These are phyloP conservation scores for Lonchura striata DNA, from an alignment of 2,113 vertebrate species.

Conservation along the genomic window DNA sequence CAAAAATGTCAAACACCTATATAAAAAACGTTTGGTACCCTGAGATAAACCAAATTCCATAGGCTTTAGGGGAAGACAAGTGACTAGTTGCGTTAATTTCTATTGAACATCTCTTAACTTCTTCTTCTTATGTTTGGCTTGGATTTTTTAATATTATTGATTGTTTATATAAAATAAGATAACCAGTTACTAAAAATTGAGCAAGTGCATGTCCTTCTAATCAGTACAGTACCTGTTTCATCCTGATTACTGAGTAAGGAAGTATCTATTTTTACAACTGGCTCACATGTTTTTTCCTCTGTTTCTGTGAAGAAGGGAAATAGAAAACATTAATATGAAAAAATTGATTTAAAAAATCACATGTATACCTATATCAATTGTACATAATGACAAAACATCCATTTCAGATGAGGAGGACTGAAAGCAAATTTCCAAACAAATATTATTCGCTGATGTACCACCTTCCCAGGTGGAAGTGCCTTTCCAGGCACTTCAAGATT, in stretches of 20 bases:
- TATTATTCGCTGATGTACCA: neutral
- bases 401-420: neutral
- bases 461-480: neutral
- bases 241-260: neutral
- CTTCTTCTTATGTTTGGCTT: neutral
- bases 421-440: neutral
- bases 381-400: neutral
- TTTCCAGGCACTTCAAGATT: rapidly evolving
- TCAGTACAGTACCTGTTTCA: conserved; percentile 51
- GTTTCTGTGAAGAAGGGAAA: conserved; percentile 50
- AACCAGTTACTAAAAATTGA: neutral
- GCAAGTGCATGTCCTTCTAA: neutral
- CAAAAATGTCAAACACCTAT: neutral
- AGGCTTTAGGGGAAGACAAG: neutral
- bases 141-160: neutral
- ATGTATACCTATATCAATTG: neutral
- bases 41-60: neutral
- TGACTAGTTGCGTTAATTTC: neutral
- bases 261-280: conserved; percentile 32
- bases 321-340: neutral
- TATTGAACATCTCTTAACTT: neutral
- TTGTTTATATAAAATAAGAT: neutral
- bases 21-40: neutral
- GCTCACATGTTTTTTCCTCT: conserved; percentile 11
- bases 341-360: neutral